Evolutionary conservation across 2,797 vertebrate species (phyloP).

Genomic region (Hydrolagus colliei): DNA sequence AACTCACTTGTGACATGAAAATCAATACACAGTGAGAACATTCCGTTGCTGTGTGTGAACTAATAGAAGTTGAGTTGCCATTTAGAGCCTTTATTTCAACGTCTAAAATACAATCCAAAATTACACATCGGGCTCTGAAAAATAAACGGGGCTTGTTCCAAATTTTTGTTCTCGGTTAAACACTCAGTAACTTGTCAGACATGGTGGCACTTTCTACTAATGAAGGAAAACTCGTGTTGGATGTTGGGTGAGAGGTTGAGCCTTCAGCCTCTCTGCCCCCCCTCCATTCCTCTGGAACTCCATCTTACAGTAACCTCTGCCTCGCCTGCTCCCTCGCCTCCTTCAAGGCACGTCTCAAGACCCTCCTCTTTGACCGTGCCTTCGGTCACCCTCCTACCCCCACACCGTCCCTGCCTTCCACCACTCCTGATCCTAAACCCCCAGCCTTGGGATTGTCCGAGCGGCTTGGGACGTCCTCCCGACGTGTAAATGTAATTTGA

Average conservation of each 20-base stretch:
- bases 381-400: too few relatives aligned
- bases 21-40: too few relatives aligned
- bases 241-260: background rate
- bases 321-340: background rate
- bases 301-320: background rate
- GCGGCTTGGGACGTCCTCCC: too few relatives aligned
- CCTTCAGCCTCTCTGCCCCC: background rate
- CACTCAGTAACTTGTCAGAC: background rate
- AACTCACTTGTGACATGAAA: too few relatives aligned
- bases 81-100: too few relatives aligned
- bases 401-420: too few relatives aligned
- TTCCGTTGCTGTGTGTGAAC: too few relatives aligned
- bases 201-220: background rate
- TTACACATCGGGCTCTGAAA: conserved; percentile 7
- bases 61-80: too few relatives aligned
- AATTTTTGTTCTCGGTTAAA: conserved; percentile 10
- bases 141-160: background rate
- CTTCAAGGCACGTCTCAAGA: too few relatives aligned
- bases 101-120: conserved; percentile 33
- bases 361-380: too few relatives aligned
- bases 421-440: background rate
- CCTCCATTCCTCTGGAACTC: background rate
- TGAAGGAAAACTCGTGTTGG: background rate
- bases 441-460: background rate
- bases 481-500: too few relatives aligned